Evolutionary conservation across 2,797 vertebrate genomes (phyloP).

Genomic region (Sebastes cheni): DNA sequence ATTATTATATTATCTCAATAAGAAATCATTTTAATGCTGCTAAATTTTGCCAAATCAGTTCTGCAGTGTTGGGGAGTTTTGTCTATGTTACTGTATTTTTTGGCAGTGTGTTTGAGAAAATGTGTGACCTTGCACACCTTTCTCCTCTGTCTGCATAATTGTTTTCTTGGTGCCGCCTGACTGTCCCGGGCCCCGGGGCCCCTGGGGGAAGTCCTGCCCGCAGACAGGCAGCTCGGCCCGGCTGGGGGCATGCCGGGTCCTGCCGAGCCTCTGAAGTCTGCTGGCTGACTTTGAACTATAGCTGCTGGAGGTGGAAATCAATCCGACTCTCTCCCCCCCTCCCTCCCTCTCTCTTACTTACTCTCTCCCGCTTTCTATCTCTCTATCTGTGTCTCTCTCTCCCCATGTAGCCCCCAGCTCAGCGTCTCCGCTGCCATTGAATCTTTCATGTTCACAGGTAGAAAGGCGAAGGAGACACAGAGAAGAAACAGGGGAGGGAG

Average conservation of each 20-base stretch:
- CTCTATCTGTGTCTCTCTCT: constrained; percentile 24
- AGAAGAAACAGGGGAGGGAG: constrained; percentile 58
- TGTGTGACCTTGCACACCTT: constrained; percentile 59
- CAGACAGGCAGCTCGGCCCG: constrained; percentile 77
- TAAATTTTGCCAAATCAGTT: neutral
- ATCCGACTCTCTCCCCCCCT: constrained; percentile 62
- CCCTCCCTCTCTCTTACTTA: neutral
- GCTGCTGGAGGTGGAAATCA: constrained; percentile 82
- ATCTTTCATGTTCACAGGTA: constrained; percentile 77
- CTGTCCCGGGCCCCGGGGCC: constrained; percentile 74
- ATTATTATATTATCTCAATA: neutral
- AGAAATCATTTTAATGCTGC: neutral
- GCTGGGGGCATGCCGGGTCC: constrained; percentile 80
- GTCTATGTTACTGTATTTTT: neutral
- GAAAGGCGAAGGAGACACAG: constrained; percentile 64
- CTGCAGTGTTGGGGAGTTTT: neutral
- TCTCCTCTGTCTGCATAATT: constrained; percentile 69
- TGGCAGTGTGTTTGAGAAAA: neutral
- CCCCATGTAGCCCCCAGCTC: constrained; percentile 58
- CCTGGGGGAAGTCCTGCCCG: constrained; percentile 81
- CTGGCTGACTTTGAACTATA: constrained; percentile 80
- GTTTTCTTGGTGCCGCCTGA: constrained; percentile 79
- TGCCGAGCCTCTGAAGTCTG: constrained; percentile 82
- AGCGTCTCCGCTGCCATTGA: constrained; percentile 45
- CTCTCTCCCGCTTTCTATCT: constrained; percentile 26